Percentiles rank a stretch among this genome's conserved stretches.
phyloP scores from a whole-genome alignment of 2,113 vertebrate genomes.

The Columba livia region DNA sequence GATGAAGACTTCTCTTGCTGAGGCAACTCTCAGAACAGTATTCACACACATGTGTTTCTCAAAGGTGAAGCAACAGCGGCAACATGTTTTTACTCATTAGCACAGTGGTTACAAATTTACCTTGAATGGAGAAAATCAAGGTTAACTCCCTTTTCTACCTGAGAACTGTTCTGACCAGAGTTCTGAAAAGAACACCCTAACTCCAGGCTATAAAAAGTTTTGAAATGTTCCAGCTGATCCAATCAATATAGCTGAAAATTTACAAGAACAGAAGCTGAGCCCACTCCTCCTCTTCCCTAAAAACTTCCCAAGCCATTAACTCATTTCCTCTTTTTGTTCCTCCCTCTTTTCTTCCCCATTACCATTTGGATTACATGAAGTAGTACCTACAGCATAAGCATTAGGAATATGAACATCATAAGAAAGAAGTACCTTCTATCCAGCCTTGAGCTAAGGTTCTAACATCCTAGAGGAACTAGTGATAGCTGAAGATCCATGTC shows the following conservation, averaged over 20 bases:
- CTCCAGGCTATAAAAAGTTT: neutral
- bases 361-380: neutral
- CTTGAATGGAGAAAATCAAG: neutral
- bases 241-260: neutral
- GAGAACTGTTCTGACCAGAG: neutral
- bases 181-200: neutral
- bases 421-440: neutral
- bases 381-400: neutral
- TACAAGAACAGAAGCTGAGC: neutral
- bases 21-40: neutral
- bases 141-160: neutral
- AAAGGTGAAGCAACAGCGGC: neutral
- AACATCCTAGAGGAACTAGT: neutral
- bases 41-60: neutral
- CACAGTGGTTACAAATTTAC: neutral
- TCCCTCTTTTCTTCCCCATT: neutral
- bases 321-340: neutral
- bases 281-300: neutral
- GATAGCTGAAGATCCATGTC: neutral
- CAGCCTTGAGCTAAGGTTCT: neutral
- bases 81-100: neutral
- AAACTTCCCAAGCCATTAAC: neutral
- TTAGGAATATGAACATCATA: neutral
- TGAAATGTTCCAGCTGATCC: neutral
- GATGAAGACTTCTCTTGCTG: neutral